Evolutionary conservation across 1,140 invertebrate species (phyloP).

Genomic region (Drosophila ficusphila): DNA sequence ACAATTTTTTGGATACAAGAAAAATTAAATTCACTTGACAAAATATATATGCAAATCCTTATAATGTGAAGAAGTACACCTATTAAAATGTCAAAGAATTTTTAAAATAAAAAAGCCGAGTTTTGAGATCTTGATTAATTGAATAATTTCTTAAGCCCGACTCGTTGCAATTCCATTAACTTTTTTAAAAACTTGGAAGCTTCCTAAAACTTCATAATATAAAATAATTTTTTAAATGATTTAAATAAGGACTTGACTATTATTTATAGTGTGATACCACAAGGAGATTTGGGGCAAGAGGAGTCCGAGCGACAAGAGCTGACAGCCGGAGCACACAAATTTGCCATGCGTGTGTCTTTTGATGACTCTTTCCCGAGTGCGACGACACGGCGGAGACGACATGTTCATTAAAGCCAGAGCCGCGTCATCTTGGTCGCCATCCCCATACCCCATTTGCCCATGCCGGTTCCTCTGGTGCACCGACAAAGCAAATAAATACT

Average conservation of each 20-base stretch:
- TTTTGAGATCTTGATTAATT: too few relatives aligned
- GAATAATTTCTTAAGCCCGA: too few relatives aligned
- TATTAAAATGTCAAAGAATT: too few relatives aligned
- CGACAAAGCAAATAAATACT: constrained; percentile 67
- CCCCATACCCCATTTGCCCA: too few relatives aligned
- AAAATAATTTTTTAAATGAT: neutral
- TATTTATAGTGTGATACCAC: neutral
- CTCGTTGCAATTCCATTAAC: too few relatives aligned
- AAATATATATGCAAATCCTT: neutral
- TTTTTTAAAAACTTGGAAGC: too few relatives aligned
- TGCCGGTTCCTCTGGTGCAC: constrained; percentile 17
- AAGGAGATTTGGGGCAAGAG: neutral
- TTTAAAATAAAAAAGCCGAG: too few relatives aligned
- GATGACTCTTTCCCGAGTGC: constrained; percentile 61
- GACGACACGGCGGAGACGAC: constrained; percentile 52
- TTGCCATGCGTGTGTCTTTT: constrained; percentile 57
- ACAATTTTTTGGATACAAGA: too few relatives aligned
- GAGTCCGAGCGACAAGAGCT: constrained; percentile 3
- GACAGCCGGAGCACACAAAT: constrained; percentile 46
- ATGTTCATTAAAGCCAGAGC: constrained; percentile 69
- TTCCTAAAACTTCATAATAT: too few relatives aligned
- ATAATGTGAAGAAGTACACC: too few relatives aligned
- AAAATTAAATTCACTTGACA: too few relatives aligned
- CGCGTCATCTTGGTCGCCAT: constrained; percentile 27
- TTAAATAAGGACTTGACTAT: neutral